Conservation (phyloP, 2,797 vertebrate genomes). For the Esox masquinongy region DNA sequence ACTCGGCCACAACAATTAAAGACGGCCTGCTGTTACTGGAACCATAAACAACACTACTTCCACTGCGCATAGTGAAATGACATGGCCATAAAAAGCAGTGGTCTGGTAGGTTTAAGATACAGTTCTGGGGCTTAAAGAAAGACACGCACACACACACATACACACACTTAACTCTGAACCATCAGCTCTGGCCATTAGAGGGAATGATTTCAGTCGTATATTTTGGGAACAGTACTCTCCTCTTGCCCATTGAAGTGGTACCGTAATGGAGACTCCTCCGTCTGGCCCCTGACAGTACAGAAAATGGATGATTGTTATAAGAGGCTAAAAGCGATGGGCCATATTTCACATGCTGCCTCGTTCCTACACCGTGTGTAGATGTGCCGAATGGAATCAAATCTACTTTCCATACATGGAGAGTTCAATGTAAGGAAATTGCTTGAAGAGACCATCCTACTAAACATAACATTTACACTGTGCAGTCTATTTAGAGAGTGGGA, state of each 20-base stretch:
- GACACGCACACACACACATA: constrained; percentile 35
- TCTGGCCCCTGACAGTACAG: constrained; percentile 51
- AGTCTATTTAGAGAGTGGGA: too few species aligned
- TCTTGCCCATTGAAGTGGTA: constrained; percentile 63
- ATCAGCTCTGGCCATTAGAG: constrained; percentile 61
- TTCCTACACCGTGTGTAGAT: constrained; percentile 30
- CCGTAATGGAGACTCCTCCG: constrained; percentile 62
- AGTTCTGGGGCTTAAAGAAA: constrained; percentile 57
- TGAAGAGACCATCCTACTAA: constrained; percentile 58
- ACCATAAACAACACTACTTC: constrained; percentile 66
- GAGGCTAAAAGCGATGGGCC: constrained; percentile 59
- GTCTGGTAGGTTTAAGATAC: constrained; percentile 67
- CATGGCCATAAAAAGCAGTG: constrained; percentile 62
- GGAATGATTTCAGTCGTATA: constrained; percentile 74
- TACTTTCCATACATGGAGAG: constrained; percentile 54
- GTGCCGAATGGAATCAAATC: constrained; percentile 57
- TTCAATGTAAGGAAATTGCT: constrained; percentile 37
- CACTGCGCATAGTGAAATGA: constrained; percentile 55
- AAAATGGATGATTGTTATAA: constrained; percentile 69
- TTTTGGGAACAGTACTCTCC: constrained; percentile 59
- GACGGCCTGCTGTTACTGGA: constrained; percentile 56
- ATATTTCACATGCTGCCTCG: constrained; percentile 60
- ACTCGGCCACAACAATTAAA: constrained; percentile 63
- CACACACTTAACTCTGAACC: constrained; percentile 56
- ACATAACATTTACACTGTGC: constrained; percentile 37